Evolutionary conservation across 2,888 invertebrate species (phyloP).

Genomic region (Gasteruption jaculator): DNA sequence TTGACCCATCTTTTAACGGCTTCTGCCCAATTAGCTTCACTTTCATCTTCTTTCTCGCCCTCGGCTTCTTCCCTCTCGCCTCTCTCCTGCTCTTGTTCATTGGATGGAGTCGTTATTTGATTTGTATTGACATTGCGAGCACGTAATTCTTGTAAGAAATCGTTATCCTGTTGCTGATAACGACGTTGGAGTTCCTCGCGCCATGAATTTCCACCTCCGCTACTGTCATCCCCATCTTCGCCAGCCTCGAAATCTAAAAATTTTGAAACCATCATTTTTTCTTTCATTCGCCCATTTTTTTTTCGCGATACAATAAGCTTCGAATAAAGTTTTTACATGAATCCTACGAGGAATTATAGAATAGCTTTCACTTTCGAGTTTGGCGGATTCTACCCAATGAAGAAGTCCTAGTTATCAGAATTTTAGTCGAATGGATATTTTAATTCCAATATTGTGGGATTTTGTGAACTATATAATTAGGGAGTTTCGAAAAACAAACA

Average conservation of each 20-base stretch:
- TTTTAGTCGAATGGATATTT: no score
- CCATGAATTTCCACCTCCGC: slow-evolving; percentile 55
- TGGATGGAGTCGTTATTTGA: slow-evolving; percentile 39
- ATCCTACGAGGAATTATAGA: no score
- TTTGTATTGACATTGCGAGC: slow-evolving; percentile 52
- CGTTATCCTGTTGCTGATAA: slow-evolving; percentile 59
- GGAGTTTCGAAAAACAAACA: no score
- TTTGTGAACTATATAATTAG: no score
- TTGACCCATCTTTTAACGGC: slow-evolving; percentile 66
- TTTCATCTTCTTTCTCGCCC: slow-evolving; percentile 49
- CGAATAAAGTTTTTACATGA: no score
- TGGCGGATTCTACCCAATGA: no score
- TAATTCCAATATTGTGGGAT: no score
- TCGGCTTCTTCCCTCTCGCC: slow-evolving; percentile 53
- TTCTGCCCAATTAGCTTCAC: slow-evolving; percentile 60
- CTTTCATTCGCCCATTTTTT: no score
- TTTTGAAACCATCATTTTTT: no score
- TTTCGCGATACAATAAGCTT: no score
- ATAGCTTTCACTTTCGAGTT: no score
- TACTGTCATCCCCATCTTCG: slow-evolving; percentile 61
- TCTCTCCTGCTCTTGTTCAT: slow-evolving; percentile 38
- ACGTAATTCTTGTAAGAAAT: slow-evolving; percentile 57
- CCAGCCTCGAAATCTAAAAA: slow-evolving; percentile 72
- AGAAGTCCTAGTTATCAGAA: no score
- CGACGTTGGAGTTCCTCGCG: slow-evolving; percentile 58